A percentile compares a stretch with the other conserved stretches of the same genome.
phyloP scores from a whole-genome alignment of 2,797 vertebrate genomes.

The Aythya fuligula region DNA sequence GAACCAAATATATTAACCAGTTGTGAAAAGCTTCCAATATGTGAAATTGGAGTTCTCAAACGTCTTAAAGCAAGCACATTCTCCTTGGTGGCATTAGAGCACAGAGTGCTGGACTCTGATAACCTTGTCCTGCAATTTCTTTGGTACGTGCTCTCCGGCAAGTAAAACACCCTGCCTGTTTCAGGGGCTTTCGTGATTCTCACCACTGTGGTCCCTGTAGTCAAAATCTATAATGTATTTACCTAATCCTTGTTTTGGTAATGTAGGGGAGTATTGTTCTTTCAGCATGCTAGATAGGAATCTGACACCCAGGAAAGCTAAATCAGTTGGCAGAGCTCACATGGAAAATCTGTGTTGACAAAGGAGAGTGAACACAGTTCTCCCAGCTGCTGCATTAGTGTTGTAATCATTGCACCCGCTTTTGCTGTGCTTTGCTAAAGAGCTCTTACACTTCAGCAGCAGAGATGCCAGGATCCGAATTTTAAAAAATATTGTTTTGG shows the following conservation, averaged over 20 bases:
- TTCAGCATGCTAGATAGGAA: not conserved
- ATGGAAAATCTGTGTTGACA: not conserved
- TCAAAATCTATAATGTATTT: not conserved
- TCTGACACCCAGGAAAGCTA: not conserved
- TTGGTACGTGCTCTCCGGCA: too few relatives aligned
- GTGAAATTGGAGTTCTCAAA: not conserved
- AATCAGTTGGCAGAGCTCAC: not conserved
- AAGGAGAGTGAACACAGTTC: not conserved
- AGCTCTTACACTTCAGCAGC: not conserved
- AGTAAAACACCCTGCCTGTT: not conserved
- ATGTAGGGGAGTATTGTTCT: not conserved
- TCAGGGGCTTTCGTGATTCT: not conserved
- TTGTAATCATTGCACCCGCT: not conserved
- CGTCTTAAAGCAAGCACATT: not conserved
- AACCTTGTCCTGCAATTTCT: not conserved
- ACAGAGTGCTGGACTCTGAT: not conserved
- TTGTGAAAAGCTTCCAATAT: not conserved
- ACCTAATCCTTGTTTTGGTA: not conserved
- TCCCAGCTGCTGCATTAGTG: slow-evolving; percentile 7
- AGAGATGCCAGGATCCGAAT: not conserved
- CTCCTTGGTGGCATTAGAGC: not conserved
- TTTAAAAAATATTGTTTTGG: not conserved
- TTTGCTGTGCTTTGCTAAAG: not conserved
- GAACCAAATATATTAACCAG: not conserved
- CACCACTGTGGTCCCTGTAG: not conserved